Evolutionary conservation across 2,113 vertebrate genomes (phyloP), one percentile per base, ranked within the genome.

Genomic region (Eira barbara): DNA sequence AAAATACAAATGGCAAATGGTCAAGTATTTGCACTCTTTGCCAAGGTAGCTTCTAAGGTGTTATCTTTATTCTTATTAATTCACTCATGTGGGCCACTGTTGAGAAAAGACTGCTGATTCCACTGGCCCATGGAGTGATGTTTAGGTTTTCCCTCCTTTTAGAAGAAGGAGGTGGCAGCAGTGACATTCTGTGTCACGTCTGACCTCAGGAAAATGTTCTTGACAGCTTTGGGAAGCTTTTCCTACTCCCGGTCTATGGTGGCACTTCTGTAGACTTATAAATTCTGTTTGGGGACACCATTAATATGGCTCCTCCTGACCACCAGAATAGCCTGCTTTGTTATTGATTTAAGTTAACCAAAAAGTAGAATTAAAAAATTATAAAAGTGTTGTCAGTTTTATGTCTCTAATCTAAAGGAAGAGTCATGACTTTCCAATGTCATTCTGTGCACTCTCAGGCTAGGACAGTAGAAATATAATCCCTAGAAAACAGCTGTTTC

Each of bases 291-390:
- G 27, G 42, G 86, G 42, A 69, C 27, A 91, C 49, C 25, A n/a
- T 52, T 95, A 84, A 47, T 81, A 47, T 92, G 59, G 47, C 36
- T 87, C 87, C 61, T 95, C 55, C n/a, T 95, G 93, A 73, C 61
- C 11, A 92, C 23, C n/a, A 89, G 52, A 95, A 86, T 31, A 79
- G 20, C 12, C 93, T 96, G 17, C 63, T 97, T 87, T 84, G 29
- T 93, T 93, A 47, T 76, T 42, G 67, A 76, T 87, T 95, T 65
- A 55, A 1, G 2, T 78, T 96, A 96, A 92, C 73, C 52, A 91
- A 78, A 42, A 88, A 39, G 63, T 61, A 81, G 42, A 81, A 59
- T 90, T 23, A 42, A 84, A 84, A 87, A 92, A 67, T 61, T 65
- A 47, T 69, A 45, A 47, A 91, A 39, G 21, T 83, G 12, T 47